Evolutionary conservation across 2,797 vertebrate species (phyloP).

Genomic region (Trichosurus vulpecula): DNA sequence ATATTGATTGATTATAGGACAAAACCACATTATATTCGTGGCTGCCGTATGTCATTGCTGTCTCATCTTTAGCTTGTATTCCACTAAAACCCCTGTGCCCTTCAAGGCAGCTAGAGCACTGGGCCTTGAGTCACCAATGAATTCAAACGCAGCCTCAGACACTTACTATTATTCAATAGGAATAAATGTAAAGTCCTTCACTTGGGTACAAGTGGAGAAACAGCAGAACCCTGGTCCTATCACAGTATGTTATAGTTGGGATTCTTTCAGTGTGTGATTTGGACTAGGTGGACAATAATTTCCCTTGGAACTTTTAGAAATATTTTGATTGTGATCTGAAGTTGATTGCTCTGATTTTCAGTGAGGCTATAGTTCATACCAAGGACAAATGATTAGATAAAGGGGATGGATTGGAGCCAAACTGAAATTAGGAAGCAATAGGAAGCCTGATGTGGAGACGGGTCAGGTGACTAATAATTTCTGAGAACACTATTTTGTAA

Average conservation of each 20-base stretch:
- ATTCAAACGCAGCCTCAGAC: background rate
- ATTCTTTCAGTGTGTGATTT: background rate
- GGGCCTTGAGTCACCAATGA: background rate
- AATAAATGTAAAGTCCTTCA: background rate
- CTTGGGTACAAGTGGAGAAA: background rate
- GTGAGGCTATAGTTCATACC: background rate
- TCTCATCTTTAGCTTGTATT: background rate
- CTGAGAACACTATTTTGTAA: background rate
- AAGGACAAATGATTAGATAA: background rate
- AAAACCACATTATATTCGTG: no score
- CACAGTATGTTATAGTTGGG: background rate
- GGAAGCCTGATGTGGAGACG: background rate
- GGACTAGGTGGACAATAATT: background rate
- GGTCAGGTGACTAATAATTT: background rate
- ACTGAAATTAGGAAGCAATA: background rate
- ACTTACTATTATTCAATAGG: background rate
- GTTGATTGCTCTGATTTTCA: background rate
- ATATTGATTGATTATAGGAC: background rate
- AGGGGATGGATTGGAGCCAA: background rate
- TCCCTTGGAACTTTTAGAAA: background rate
- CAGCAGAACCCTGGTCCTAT: background rate
- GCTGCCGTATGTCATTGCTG: background rate
- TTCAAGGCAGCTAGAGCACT: background rate
- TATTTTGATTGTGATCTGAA: background rate
- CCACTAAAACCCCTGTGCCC: background rate